A percentile compares a stretch with the other conserved stretches of the same genome.
Conservation (phyloP, 1,140 invertebrate genomes). For the Drosophila santomea region DNA sequence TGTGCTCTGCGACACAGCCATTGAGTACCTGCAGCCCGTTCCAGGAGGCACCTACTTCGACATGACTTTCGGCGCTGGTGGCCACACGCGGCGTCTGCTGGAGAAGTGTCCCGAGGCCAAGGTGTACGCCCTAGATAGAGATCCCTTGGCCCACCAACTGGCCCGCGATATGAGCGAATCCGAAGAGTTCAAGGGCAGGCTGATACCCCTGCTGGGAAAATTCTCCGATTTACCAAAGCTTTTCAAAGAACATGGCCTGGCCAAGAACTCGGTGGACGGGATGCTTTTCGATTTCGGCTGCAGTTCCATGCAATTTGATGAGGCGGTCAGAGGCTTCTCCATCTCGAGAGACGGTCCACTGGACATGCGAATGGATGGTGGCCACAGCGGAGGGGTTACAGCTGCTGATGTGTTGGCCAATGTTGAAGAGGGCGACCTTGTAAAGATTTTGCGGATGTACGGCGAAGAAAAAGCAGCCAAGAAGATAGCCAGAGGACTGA, state of each 20-base stretch:
- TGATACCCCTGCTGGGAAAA: constrained; percentile 92
- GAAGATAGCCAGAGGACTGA: constrained; percentile 94
- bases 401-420: constrained; percentile 94
- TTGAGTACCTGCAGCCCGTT: constrained; percentile 88
- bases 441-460: constrained; percentile 94
- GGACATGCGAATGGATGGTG: constrained; percentile 98
- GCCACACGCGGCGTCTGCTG: constrained; percentile 90
- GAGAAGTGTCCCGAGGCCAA: constrained; percentile 87
- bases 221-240: constrained; percentile 94
- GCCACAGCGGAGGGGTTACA: constrained; percentile 88
- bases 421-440: constrained; percentile 91
- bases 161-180: constrained; percentile 87
- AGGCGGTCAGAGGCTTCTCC: constrained; percentile 92
- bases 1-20: constrained; percentile 89
- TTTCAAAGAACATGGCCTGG: constrained; percentile 87
- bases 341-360: constrained; percentile 93
- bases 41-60: constrained; percentile 89
- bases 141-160: constrained; percentile 90
- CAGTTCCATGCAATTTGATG: constrained; percentile 97
- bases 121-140: constrained; percentile 94
- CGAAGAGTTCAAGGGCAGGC: constrained; percentile 87
- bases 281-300: constrained; percentile 97
- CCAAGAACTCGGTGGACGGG: constrained; percentile 90
- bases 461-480: constrained; percentile 95
- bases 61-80: constrained; percentile 97